These are phyloP conservation scores for Diglossa brunneiventris DNA, from an alignment of 2,113 vertebrate genomes.

Conservation along the genomic window DNA sequence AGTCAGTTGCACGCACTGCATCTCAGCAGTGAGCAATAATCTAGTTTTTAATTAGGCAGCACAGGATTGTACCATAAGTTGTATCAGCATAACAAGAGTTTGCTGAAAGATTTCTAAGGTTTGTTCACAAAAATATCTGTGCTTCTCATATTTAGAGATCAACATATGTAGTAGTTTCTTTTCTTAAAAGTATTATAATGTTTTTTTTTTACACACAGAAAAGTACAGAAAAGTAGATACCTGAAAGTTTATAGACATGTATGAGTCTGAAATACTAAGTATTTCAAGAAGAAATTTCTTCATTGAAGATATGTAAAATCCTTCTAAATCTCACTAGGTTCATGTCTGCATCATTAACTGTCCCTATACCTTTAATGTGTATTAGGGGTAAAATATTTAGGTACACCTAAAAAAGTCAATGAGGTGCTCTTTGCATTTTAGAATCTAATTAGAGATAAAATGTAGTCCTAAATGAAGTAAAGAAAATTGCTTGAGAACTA, in stretches of 20 bases:
- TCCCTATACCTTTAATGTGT: not conserved
- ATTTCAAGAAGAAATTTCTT: not conserved
- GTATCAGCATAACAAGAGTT: not conserved
- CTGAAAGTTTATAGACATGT: not conserved
- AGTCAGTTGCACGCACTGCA: too few species aligned
- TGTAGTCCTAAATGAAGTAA: not conserved
- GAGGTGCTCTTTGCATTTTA: not conserved
- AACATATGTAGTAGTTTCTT: not conserved
- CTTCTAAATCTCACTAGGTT: not conserved
- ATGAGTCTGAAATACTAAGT: not conserved
- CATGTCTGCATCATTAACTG: not conserved
- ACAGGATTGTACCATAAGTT: not conserved
- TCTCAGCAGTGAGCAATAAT: not conserved
- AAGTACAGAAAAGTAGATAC: not conserved
- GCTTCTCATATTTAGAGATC: not conserved
- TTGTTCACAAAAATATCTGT: not conserved
- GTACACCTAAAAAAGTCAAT: not conserved
- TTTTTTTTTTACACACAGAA: not conserved
- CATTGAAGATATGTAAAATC: not conserved
- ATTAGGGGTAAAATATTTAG: not conserved
- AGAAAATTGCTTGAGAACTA: not conserved
- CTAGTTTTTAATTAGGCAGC: not conserved
- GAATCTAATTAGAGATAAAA: not conserved
- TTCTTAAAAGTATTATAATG: not conserved
- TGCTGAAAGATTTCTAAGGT: not conserved